Evolutionary conservation across 2,888 invertebrate species (phyloP).

Genomic region (Incurvaria masculella): DNA sequence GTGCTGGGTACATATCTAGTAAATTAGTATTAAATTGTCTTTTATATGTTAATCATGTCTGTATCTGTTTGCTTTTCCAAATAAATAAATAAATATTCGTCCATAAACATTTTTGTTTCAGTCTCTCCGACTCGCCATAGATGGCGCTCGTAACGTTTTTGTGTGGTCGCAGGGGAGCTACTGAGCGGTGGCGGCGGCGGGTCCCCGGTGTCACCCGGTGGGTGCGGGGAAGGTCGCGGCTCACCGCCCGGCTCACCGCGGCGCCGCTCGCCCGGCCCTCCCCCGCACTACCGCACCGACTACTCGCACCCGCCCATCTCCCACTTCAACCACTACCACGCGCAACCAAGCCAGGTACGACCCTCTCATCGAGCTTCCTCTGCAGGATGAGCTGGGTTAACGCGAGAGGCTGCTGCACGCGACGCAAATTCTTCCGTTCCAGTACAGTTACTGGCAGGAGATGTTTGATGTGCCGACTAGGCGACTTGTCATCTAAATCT

Average conservation of each 20-base stretch:
- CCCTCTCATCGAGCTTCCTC: too few species aligned
- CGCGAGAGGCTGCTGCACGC: too few species aligned
- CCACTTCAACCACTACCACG: slow-evolving; percentile 88
- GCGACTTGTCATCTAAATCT: too few species aligned
- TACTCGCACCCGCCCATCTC: slow-evolving; percentile 59
- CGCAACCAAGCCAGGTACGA: slow-evolving; percentile 79
- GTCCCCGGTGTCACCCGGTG: slow-evolving; percentile 31
- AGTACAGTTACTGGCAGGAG: not conserved
- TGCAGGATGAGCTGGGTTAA: too few species aligned
- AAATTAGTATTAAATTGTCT: too few species aligned
- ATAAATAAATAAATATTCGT: too few species aligned
- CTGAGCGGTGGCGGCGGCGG: slow-evolving; percentile 26
- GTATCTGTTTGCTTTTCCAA: too few species aligned
- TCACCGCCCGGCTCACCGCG: slow-evolving; percentile 42
- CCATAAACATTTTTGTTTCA: too few species aligned
- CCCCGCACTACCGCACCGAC: slow-evolving; percentile 36
- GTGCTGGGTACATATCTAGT: too few species aligned
- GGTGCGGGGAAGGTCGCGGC: slow-evolving; percentile 32
- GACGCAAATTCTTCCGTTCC: not conserved
- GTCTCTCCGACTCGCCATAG: too few species aligned
- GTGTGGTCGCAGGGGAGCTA: slow-evolving; percentile 19
- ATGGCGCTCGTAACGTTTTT: not conserved
- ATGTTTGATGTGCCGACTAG: too few species aligned
- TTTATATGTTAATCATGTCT: too few species aligned
- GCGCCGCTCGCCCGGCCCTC: slow-evolving; percentile 33